Evolutionary conservation across 2,797 vertebrate species (phyloP), one percentile per base, ranked within the genome.

Genomic region (Enteromius afrohamiltoni): DNA sequence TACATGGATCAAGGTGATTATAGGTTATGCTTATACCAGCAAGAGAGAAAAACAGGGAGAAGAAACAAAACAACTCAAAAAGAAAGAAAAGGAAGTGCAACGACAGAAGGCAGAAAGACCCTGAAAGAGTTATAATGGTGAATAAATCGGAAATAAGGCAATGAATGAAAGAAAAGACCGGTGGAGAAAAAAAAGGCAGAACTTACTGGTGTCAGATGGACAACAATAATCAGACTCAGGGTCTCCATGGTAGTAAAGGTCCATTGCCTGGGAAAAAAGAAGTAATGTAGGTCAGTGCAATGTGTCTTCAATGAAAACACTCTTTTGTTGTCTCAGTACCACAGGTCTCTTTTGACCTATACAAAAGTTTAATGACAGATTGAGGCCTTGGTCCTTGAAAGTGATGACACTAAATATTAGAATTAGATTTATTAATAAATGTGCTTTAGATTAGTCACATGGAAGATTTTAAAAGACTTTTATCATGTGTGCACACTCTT

Each of bases 201-300:
- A 91, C 94, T 94, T 92, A 95, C 95, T 89, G 92, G 91, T 92
- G 87, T 95, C 93, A 11, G 90, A 89, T 34, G 91, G 89, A 90
- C 93, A 95, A 90, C 94, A 91, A 89, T 93, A 95, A 89, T 95
- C 94, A 69, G 90, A 90, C 77, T 94, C 94, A 82, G 93, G 92
- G 85, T 95, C 93, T 87, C 90, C 93, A 86, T 95, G 93, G 90
- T 95, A 94, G 90, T 94, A 95, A 78, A 95, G 88, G 89, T 96
- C 94, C 94, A 95, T 94, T 1, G 94, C 95, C 95, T 96, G 82
- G 19, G 76, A 86, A 34, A 26, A 79, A 70, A 37, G 0, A 49
- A 85, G 42, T 53, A 62, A 87, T 86, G 55, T 47, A 70, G 47
- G 84, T 87, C 26, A 82, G 83, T 16, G 64, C 40, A 47, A 60